Evolutionary conservation across 2,797 vertebrate species (phyloP).

Genomic region (Fistularia commersonii): DNA sequence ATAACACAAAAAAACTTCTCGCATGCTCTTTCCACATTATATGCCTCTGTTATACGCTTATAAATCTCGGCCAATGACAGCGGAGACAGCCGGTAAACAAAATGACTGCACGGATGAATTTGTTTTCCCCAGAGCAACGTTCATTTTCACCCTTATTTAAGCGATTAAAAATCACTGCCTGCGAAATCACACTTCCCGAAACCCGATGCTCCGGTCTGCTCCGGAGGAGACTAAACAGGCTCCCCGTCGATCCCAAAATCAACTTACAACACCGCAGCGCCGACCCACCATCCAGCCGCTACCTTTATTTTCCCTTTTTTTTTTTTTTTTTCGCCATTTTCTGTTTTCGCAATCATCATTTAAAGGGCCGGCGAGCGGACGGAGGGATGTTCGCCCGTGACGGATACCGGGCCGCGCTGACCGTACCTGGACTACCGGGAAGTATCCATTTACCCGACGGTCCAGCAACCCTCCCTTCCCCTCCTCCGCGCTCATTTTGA

Average conservation of each 20-base stretch:
- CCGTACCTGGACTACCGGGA: conserved; percentile 52
- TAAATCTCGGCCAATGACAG: too few relatives aligned
- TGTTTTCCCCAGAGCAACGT: conserved; percentile 1
- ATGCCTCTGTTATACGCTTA: conserved; percentile 12
- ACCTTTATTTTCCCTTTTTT: conserved; percentile 27
- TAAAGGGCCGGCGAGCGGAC: conserved; percentile 42
- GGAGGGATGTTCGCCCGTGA: conserved; percentile 38
- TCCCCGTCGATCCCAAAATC: conserved; percentile 50
- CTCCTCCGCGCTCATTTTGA: conserved; percentile 44
- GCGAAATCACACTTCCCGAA: conserved; percentile 24
- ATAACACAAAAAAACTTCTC: too few relatives aligned
- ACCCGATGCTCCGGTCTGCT: conserved; percentile 1
- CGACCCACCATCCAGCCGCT: conserved; percentile 28
- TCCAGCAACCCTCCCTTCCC: too few relatives aligned
- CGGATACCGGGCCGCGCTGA: conserved; percentile 41
- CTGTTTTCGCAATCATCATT: conserved; percentile 62
- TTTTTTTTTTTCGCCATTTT: conserved; percentile 30
- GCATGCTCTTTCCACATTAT: conserved; percentile 1
- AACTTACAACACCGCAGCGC: conserved; percentile 57
- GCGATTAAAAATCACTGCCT: conserved; percentile 21
- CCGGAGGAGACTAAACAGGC: conserved; percentile 31
- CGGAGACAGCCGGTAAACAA: too few relatives aligned
- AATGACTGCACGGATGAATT: too few relatives aligned
- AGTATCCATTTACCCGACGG: conserved; percentile 66
- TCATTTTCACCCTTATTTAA: neutral